A percentile compares a stretch with the other conserved stretches of the same genome.
Evolutionary conservation across 2,113 vertebrate genomes (phyloP).

Genomic region (Aldabrachelys gigantea): DNA sequence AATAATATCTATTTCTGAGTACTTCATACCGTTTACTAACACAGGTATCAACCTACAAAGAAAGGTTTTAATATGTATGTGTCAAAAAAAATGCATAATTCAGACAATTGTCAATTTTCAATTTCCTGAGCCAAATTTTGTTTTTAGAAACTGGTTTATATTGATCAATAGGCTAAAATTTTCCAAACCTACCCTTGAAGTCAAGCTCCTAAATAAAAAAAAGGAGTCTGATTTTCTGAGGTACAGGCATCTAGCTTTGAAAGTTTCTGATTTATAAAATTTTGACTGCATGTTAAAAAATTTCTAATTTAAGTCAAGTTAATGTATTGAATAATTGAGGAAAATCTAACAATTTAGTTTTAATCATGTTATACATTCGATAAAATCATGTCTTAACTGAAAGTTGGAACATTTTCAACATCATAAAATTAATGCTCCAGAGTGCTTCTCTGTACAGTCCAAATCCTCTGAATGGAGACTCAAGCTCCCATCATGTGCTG

Average conservation of each 20-base stretch:
- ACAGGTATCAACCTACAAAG: constrained; percentile 91
- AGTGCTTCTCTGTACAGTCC: neutral
- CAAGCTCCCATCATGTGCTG: neutral
- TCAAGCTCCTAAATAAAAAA: neutral
- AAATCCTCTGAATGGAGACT: neutral
- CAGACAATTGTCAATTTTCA: neutral
- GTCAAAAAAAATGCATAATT: neutral
- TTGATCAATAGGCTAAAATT: neutral
- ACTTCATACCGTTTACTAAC: constrained; percentile 98
- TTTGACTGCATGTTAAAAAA: neutral
- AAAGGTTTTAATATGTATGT: constrained; percentile 15
- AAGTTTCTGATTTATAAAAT: neutral
- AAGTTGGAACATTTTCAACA: neutral
- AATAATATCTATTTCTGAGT: constrained; percentile 98
- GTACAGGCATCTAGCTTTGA: neutral
- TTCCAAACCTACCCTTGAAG: neutral
- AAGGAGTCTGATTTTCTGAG: neutral
- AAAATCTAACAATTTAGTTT: neutral
- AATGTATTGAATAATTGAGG: neutral
- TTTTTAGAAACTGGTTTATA: neutral
- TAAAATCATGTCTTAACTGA: neutral
- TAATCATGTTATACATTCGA: neutral
- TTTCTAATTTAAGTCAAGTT: neutral
- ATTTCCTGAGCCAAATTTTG: neutral
- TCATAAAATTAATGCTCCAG: neutral